These are phyloP conservation scores for Tapirus terrestris DNA, from an alignment of 2,113 vertebrate species.

Conservation along the genomic window DNA sequence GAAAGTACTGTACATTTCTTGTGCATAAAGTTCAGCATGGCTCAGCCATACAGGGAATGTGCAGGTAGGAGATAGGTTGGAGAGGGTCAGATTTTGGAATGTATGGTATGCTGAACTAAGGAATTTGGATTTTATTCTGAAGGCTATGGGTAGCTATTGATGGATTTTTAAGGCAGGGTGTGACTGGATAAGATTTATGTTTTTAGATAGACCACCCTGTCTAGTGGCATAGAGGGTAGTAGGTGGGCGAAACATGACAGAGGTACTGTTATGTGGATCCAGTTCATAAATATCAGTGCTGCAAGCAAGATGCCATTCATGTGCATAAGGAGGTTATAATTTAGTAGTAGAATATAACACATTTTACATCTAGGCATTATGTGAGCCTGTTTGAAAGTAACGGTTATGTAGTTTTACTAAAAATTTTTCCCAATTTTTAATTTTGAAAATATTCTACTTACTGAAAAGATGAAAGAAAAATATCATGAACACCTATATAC, in stretches of 20 bases:
- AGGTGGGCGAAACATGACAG: background rate
- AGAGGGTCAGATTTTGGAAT: background rate
- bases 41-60: background rate
- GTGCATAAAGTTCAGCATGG: background rate
- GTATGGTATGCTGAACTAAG: background rate
- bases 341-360: background rate
- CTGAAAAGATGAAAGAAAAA: slow-evolving; percentile 38
- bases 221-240: background rate
- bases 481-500: background rate
- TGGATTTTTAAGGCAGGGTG: slow-evolving; percentile 4
- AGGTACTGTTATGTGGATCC: background rate
- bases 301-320: background rate
- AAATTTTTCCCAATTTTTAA: background rate
- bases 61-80: background rate
- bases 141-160: background rate
- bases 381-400: slow-evolving; percentile 23
- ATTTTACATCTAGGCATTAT: background rate
- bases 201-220: slow-evolving; percentile 23
- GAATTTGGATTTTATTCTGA: slow-evolving; percentile 34
- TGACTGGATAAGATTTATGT: background rate
- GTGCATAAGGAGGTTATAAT: background rate
- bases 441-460: slow-evolving; percentile 39
- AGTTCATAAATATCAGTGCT: background rate
- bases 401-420: background rate
- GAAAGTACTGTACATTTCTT: background rate